Evolutionary conservation across 2,113 vertebrate species (phyloP), one percentile per base, ranked within the genome.

Genomic region (Paraplagusia blochii): DNA sequence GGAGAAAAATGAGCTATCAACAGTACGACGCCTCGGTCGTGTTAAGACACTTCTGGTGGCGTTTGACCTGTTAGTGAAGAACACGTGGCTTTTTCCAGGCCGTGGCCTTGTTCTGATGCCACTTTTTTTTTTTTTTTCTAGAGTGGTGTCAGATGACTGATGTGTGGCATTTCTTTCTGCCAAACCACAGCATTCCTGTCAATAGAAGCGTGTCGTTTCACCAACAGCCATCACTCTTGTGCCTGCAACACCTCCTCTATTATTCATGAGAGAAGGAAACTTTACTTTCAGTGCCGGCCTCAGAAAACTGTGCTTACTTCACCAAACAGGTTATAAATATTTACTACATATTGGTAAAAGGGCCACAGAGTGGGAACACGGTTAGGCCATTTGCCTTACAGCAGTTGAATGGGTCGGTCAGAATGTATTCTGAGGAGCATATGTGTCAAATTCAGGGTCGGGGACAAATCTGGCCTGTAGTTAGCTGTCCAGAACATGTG

Each of bases 111-210:
- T 29, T 29, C 22, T 29, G 22, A 29, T 29, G 3, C 3, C 22
- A 29, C 22, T 4, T 29, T 29, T 29, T 29, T 4, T 29, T 29
- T 29, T 29, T 29, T 29, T 6, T 6, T 4, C 22, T 6, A 29
- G 22, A 29, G 6, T 29, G 3, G 22, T 29, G 48, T 11, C 6
- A 39, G 29, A 36, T 45, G 57, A 7, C 42, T 17, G 64, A 74
- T 76, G 66, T 58, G 62, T 48, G 0, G 62, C 63, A 63, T 58
- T 43, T 67, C 50, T 29, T 74, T 48, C 51, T 65, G 74, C 76
- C 78, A 74, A 76, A 45, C 66, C 53, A 33, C 77, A 22, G 45
- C 59, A 9, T 22, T 58, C 57, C 67, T 69, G 67, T 75, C 77
- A 85, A 18, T 56, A 50, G 60, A 55, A 53, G 45, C 48, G 50